Evolutionary conservation across 2,797 vertebrate genomes (phyloP), one percentile per base, ranked within the genome.

Genomic region (Chelon labrosus): DNA sequence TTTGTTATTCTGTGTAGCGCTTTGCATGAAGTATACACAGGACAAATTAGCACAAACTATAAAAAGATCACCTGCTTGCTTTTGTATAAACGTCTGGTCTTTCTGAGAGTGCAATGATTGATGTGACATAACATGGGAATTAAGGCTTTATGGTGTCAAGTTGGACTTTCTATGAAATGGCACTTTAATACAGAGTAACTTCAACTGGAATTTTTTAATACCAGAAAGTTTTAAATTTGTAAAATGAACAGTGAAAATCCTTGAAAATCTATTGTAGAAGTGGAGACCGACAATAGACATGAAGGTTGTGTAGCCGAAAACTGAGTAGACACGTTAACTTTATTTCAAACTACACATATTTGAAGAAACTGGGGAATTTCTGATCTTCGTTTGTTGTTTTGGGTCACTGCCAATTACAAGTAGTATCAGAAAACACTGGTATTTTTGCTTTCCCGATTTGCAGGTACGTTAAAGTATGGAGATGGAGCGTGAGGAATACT

Each of bases 21-120:
- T 85, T 78, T 77, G 65, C 82, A 82, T 85, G 73, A 82, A 50
- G 73, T 74, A 74, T 55, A 51, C 61, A 68, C 27, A 55, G 52
- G 58, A 63, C 65, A 68, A 78, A 88, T 85, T 77, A 74, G 56
- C 62, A 76, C 38, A 58, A 70, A 62, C 65, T 76, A 68, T 50
- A 65, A 79, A 80, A 77, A 72, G 51, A 62, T 25, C 55, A 1
- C 38, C 49, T 65, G 22, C 58, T 63, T 76, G 12, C 20, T 46
- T 67, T 61, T 62, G 37, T 73, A 9, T 38, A 2, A 14, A 4
- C 52, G 9, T 46, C 44, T 78, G 16, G 41, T 66, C 53, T 38
- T 51, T 38, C 7, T 41, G 31, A 35, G 25, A 52, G 35, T 3
- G 3, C 9, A 7, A 0, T 42, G 10, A 50, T 22, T 22, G 22